A percentile compares a stretch with the other conserved stretches of the same genome.
These are phyloP conservation scores for Teleiodes luculella DNA, from an alignment of 2,888 invertebrate species.

Conservation along the genomic window DNA sequence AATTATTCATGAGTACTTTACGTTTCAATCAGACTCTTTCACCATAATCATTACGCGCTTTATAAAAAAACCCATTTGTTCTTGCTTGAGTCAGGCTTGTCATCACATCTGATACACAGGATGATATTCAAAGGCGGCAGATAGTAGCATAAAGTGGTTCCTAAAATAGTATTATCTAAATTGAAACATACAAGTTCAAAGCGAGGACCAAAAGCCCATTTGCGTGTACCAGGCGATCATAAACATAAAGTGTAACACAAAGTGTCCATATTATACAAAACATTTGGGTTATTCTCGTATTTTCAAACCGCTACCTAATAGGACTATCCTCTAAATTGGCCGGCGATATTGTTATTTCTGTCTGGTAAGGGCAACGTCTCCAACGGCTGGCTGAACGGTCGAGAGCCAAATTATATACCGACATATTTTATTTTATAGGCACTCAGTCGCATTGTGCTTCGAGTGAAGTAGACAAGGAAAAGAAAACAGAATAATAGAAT, in stretches of 20 bases:
- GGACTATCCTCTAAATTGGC: slow-evolving; percentile 37
- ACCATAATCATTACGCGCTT: background rate
- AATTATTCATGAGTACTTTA: no score
- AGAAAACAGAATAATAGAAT: no score
- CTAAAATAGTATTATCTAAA: slow-evolving; percentile 6
- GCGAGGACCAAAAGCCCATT: slow-evolving; percentile 18
- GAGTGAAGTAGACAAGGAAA: background rate
- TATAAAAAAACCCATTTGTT: background rate
- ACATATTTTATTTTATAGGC: slow-evolving; percentile 4
- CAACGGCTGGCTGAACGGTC: background rate
- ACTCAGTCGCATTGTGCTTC: background rate
- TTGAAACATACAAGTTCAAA: slow-evolving; percentile 25
- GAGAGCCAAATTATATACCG: slow-evolving; percentile 7
- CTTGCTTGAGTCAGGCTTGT: background rate
- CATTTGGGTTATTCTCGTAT: slow-evolving; percentile 28
- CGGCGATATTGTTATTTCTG: slow-evolving; percentile 34
- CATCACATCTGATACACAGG: background rate
- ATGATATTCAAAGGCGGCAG: background rate
- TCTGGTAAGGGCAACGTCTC: slow-evolving; percentile 31
- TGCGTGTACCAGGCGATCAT: slow-evolving; percentile 19
- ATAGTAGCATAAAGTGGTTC: background rate
- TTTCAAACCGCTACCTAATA: slow-evolving; percentile 35
- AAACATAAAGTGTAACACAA: slow-evolving; percentile 31
- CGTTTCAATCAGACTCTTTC: slow-evolving; percentile 1
- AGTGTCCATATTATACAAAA: slow-evolving; percentile 25